A percentile compares a stretch with the other conserved stretches of the same genome.
These are phyloP conservation scores for Apocheima hispidaria DNA, from an alignment of 2,888 invertebrate genomes.

Conservation along the genomic window DNA sequence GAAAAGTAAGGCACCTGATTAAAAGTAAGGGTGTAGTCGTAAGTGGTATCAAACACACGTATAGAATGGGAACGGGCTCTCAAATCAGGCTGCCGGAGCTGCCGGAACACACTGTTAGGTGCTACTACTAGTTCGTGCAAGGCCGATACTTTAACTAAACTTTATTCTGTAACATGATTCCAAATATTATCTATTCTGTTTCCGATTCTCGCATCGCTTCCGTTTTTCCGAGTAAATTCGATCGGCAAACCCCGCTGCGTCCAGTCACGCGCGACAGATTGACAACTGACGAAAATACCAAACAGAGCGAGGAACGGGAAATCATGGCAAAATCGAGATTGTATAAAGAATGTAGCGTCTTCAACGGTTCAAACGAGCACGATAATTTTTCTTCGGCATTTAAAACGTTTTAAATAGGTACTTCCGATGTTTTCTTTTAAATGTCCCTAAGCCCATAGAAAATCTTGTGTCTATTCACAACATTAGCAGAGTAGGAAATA, in stretches of 20 bases:
- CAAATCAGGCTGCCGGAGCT: no score
- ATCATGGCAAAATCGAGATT: slow-evolving; percentile 40
- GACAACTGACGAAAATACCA: slow-evolving; percentile 72
- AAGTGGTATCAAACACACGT: no score
- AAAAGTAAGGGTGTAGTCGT: no score
- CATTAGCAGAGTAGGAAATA: no score
- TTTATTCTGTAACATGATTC: slow-evolving; percentile 19
- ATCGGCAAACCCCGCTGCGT: slow-evolving; percentile 51
- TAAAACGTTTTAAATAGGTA: slow-evolving; percentile 44
- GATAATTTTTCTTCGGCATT: slow-evolving; percentile 37
- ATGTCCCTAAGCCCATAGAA: no score
- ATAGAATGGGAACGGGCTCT: no score
- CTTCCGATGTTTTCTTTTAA: slow-evolving; percentile 35
- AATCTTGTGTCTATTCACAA: no score
- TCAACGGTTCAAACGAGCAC: slow-evolving; percentile 38
- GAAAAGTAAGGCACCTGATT: no score
- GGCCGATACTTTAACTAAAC: neutral
- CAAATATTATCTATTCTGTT: slow-evolving; percentile 44
- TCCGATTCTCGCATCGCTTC: slow-evolving; percentile 25
- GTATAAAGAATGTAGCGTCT: slow-evolving; percentile 38
- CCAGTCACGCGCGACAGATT: slow-evolving; percentile 73
- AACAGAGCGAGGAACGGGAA: slow-evolving; percentile 49
- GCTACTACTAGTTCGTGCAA: no score
- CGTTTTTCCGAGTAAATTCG: slow-evolving; percentile 45
- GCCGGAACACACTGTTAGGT: no score